phyloP scores from a whole-genome alignment of 2,797 vertebrate species.

The Prionace glauca region DNA sequence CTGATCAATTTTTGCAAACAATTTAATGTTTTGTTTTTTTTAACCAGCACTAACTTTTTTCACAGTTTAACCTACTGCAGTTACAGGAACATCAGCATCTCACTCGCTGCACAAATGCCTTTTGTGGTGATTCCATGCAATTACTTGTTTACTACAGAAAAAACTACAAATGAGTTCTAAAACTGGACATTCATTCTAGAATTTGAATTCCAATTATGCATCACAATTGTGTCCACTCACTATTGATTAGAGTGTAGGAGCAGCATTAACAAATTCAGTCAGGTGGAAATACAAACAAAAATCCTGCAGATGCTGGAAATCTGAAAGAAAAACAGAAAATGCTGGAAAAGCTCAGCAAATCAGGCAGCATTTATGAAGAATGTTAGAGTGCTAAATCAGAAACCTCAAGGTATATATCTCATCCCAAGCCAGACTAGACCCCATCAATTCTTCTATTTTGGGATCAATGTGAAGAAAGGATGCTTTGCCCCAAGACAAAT shows the following conservation, averaged over 20 bases:
- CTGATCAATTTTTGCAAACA: not conserved
- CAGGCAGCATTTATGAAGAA: too few species aligned
- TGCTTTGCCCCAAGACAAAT: too few species aligned
- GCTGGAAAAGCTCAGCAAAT: too few species aligned
- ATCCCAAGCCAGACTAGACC: too few species aligned
- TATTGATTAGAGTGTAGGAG: not conserved
- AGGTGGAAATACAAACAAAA: not conserved
- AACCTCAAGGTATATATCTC: too few species aligned
- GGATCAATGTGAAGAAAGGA: too few species aligned
- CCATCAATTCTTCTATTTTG: too few species aligned
- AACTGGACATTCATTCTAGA: not conserved
- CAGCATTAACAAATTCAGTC: not conserved
- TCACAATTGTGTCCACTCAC: not conserved
- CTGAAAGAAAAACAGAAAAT: too few species aligned
- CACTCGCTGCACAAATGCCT: not conserved
- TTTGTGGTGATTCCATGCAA: not conserved
- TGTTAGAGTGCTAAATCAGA: too few species aligned
- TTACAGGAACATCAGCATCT: not conserved
- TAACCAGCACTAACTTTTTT: not conserved
- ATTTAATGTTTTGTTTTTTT: not conserved
- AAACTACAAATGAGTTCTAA: not conserved
- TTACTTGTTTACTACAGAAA: not conserved
- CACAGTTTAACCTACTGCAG: not conserved
- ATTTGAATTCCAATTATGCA: not conserved
- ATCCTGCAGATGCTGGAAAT: too few species aligned